Conservation (phyloP, 2,888 invertebrate genomes). For the Folsomia candida region DNA sequence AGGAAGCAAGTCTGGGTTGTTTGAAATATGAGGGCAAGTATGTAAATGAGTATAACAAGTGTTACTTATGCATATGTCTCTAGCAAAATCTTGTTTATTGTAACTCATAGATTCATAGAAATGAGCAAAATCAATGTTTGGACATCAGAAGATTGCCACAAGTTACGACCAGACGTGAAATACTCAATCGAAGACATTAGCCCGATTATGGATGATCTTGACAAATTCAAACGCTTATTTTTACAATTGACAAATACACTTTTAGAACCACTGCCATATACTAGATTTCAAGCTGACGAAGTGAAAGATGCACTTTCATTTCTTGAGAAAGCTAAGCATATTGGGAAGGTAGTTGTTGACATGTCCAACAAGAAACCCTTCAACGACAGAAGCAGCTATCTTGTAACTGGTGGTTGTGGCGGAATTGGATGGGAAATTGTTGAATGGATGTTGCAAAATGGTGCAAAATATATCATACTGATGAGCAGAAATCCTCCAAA, state of each 20-base stretch:
- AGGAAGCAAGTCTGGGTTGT: constrained; percentile 1
- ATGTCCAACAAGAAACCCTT: constrained; percentile 18
- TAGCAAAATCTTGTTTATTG: no score
- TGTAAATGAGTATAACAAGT: constrained; percentile 13
- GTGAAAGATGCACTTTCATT: constrained; percentile 18
- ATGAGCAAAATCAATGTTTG: no score
- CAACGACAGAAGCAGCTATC: constrained; percentile 13
- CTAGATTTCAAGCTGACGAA: constrained; percentile 2
- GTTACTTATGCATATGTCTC: no score
- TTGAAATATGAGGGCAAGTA: background rate
- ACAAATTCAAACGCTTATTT: background rate
- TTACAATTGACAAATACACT: background rate
- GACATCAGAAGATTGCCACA: background rate
- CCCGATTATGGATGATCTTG: no score
- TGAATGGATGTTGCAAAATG: constrained; percentile 19
- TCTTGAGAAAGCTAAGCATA: no score
- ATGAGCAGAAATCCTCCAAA: constrained; percentile 11
- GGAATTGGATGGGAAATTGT: constrained; percentile 25
- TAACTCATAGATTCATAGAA: no score
- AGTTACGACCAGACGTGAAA: background rate
- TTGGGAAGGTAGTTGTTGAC: constrained; percentile 10
- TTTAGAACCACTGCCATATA: constrained; percentile 10
- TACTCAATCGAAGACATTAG: constrained; percentile 1
- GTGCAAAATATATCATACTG: constrained; percentile 15
- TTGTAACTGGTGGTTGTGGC: constrained; percentile 26